A percentile compares a stretch with the other conserved stretches of the same genome.
Evolutionary conservation across 2,888 invertebrate genomes (phyloP).

Genomic region (Drosophila anceps): DNA sequence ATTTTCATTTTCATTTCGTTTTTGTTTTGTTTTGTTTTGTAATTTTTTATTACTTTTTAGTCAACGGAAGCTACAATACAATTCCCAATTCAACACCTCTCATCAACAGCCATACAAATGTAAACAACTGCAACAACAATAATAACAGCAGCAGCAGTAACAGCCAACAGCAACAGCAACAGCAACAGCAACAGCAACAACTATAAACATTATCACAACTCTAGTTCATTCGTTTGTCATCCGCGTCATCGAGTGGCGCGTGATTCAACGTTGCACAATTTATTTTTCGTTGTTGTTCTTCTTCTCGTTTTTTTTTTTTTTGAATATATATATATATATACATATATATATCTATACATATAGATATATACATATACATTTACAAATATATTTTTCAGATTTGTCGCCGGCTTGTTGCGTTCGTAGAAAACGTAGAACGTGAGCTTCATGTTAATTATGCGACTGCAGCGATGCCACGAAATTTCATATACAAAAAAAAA

Average conservation of each 20-base stretch:
- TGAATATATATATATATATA: neutral
- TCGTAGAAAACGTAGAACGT: slow-evolving; percentile 70
- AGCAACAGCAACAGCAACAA: slow-evolving; percentile 15
- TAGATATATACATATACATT: neutral
- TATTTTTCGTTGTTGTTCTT: slow-evolving; percentile 18
- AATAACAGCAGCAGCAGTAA: slow-evolving; percentile 20
- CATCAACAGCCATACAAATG: slow-evolving; percentile 27
- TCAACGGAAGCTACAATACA: slow-evolving; percentile 36
- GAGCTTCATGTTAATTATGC: slow-evolving; percentile 69
- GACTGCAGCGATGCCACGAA: slow-evolving; percentile 46
- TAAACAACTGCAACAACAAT: slow-evolving; percentile 21
- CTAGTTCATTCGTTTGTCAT: slow-evolving; percentile 36
- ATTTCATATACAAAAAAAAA: slow-evolving; percentile 18
- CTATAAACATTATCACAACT: slow-evolving; percentile 37
- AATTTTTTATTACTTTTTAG: slow-evolving; percentile 14
- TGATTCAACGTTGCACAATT: slow-evolving; percentile 77
- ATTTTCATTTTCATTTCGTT: neutral
- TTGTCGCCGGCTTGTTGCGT: slow-evolving; percentile 55
- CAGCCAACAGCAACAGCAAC: slow-evolving; percentile 4
- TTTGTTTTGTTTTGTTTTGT: neutral
- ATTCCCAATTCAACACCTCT: slow-evolving; percentile 34
- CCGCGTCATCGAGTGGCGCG: slow-evolving; percentile 57
- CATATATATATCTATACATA: slow-evolving; percentile 2
- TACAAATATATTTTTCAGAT: slow-evolving; percentile 37
- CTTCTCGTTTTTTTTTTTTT: slow-evolving; percentile 4